Conservation (phyloP, 2,797 vertebrate genomes). For the Diplodus puntazzo region DNA sequence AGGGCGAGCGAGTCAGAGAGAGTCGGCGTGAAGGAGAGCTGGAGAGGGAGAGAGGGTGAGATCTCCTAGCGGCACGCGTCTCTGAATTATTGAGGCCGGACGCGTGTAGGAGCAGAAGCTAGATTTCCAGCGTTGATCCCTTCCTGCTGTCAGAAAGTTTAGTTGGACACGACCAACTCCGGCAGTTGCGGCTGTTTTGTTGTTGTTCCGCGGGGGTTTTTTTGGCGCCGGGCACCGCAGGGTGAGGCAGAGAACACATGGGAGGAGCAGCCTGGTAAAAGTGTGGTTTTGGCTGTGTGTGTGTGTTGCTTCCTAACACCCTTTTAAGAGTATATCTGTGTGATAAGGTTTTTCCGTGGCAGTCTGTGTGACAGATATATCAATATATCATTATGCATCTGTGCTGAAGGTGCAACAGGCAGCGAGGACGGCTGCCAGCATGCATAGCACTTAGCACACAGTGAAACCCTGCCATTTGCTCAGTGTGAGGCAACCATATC, state of each 20-base stretch:
- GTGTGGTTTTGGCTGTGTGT: conserved; percentile 20
- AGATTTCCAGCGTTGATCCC: conserved; percentile 72
- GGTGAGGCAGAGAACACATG: conserved; percentile 33
- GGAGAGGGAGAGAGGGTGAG: conserved; percentile 39
- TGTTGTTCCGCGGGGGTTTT: conserved; percentile 47
- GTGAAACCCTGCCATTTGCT: conserved; percentile 32
- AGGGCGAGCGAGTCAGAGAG: conserved; percentile 50
- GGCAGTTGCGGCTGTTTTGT: conserved; percentile 55
- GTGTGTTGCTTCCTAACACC: conserved; percentile 2
- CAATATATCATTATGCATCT: conserved; percentile 33
- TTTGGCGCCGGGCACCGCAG: conserved; percentile 27
- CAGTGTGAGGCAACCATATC: conserved; percentile 35
- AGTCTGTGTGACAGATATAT: conserved; percentile 40
- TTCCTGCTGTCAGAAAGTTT: conserved; percentile 76
- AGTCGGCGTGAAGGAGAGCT: conserved; percentile 28
- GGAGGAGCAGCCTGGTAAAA: conserved; percentile 27
- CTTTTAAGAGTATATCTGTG: conserved; percentile 25
- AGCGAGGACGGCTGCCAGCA: conserved; percentile 1
- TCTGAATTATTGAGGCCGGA: conserved; percentile 79
- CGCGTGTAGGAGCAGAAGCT: conserved; percentile 68
- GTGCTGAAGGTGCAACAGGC: conserved; percentile 30
- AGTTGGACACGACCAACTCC: conserved; percentile 67
- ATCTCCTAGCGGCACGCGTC: conserved; percentile 56
- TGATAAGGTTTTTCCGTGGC: conserved; percentile 33
- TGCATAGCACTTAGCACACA: conserved; percentile 13